Evolutionary conservation across 37 sponge, comb jelly and placozoan species (phyloP).

Genomic region (Chondrilla cf. caribensis): DNA sequence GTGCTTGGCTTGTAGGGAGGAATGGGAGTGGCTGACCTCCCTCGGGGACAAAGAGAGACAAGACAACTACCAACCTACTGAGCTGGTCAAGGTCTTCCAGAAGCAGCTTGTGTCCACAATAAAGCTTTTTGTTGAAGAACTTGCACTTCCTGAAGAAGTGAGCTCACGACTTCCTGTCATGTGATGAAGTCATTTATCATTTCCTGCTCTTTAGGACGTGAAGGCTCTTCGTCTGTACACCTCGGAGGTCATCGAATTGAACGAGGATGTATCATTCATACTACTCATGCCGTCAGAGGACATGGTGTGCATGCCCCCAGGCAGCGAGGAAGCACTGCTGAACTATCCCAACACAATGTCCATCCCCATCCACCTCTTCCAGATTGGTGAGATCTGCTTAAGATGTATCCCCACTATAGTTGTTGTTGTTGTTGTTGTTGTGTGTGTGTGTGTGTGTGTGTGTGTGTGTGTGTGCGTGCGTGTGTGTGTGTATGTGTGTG

Average conservation of each 20-base stretch:
- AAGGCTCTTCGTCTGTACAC: conserved; percentile 60
- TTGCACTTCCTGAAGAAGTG: not conserved
- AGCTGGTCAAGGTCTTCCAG: conserved; percentile 15
- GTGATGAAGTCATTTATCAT: not conserved
- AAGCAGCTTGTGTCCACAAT: not conserved
- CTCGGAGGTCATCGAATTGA: conserved; percentile 83
- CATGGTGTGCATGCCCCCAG: conserved; percentile 77
- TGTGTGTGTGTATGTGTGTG: no score
- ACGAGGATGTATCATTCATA: conserved; percentile 70
- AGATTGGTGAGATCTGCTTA: conserved; percentile 46
- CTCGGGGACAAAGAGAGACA: not conserved
- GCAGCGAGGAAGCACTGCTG: conserved; percentile 54
- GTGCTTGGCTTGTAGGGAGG: conserved; percentile 37
- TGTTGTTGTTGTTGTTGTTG: not conserved
- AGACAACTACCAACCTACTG: not conserved
- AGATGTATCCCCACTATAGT: not conserved
- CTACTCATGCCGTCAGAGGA: conserved; percentile 73
- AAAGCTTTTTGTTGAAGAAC: not conserved
- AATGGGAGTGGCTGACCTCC: conserved; percentile 67
- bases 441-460: not conserved
- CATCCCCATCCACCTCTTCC: conserved; percentile 69
- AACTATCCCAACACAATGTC: conserved; percentile 38
- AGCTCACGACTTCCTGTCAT: not conserved
- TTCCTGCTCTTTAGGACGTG: conserved; percentile 36
- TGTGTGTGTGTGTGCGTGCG: no score